These are phyloP conservation scores for Eupithecia vulgata DNA, from an alignment of 2,888 invertebrate genomes.

Conservation along the genomic window DNA sequence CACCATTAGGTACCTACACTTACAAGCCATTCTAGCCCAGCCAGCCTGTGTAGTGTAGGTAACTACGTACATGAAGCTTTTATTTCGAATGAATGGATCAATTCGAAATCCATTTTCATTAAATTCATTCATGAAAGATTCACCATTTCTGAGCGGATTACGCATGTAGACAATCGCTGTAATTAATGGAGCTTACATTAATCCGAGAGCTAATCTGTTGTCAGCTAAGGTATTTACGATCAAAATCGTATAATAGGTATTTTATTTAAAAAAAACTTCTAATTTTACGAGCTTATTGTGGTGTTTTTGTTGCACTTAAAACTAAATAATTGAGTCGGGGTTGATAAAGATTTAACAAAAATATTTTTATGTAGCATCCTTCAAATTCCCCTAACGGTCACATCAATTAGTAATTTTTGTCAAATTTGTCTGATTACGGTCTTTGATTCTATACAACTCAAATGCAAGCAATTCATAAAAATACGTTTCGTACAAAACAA, in stretches of 20 bases:
- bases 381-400: too few relatives aligned
- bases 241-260: not conserved
- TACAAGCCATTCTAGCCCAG: not conserved
- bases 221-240: not conserved
- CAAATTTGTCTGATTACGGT: too few relatives aligned
- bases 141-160: not conserved
- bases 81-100: not conserved
- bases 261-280: not conserved
- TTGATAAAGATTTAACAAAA: too few relatives aligned
- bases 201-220: not conserved
- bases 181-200: not conserved
- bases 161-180: slow-evolving; percentile 2
- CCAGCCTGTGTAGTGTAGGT: not conserved
- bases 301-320: not conserved
- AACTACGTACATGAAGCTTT: not conserved
- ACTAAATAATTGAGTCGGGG: too few relatives aligned
- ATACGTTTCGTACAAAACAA: not conserved
- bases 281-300: not conserved
- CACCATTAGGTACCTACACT: not conserved
- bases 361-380: too few relatives aligned
- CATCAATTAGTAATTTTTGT: too few relatives aligned
- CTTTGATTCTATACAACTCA: too few relatives aligned
- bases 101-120: not conserved
- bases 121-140: not conserved
- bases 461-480: not conserved